Base-by-base conservation (phyloP, 1,140 invertebrate genomes). In the Drosophila lacertosa region DNA sequence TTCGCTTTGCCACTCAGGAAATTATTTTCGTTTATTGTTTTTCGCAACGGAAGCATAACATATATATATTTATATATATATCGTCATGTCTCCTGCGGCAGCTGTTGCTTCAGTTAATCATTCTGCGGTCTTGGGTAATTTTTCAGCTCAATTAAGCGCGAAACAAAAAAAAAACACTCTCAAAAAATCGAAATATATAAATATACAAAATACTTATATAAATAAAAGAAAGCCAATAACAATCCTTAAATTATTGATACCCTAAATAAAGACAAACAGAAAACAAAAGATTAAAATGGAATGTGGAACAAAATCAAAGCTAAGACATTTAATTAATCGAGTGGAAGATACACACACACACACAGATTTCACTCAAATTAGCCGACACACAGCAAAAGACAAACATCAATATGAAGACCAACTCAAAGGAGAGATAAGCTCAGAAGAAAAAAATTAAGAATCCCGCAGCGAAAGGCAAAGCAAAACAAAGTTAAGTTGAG, bases 21-120 rank as follows among this genome's bases (percentile, higher is more conserved):
- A 86, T 84, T 77, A 63, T 78, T 77, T 74, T 67, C 76, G 69
- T 74, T 70, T 81, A 86, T 86, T 80, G 51, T 47, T 55, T 73
- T 80, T 63, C 22, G 16, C 22, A 13, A 13, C 39, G 66, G 58
- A 68, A 63, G 18, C 15, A 47, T 24, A 24, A 29, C 32, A 65
- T 39, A 58, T 57, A n/a, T n/a, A n/a, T n/a, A n/a, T n/a, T n/a
- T n/a, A n/a, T n/a, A n/a, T n/a, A n/a, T n/a, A n/a, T n/a, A n/a
- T 24, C 20, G 18, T 26, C 44, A 29, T 67, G 55, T 44, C 26
- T 60, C 29, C 53, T 58, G 42, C 24, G 47, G 47, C 33, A 60
- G 22, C 53, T 57, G 54, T 42, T 63, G 58, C 58, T 68, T 32
- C 50, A 69, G 66, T 69, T 69, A 69, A 69, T 69, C 50, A 69